Base-by-base conservation (phyloP, 1,140 invertebrate genomes). In the Drosophila busckii region DNA sequence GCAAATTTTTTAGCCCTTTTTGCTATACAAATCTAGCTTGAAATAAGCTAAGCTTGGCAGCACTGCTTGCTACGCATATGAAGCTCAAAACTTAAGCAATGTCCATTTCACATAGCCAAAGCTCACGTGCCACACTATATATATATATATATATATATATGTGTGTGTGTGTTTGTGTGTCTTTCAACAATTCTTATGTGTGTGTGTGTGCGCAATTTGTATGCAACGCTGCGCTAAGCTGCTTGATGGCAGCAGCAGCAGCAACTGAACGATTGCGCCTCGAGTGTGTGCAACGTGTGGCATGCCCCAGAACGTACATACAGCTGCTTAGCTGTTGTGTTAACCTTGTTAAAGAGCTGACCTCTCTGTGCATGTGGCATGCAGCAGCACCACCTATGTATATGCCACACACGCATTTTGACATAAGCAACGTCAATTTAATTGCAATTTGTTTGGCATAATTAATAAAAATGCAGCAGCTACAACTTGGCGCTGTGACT, bases 11-110 rank as follows among this genome's bases (percentile, higher is more conserved):
- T n/a, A n/a, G n/a, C n/a, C n/a, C n/a, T n/a, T n/a, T n/a, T n/a
- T n/a, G n/a, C n/a, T n/a, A n/a, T n/a, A n/a, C n/a, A n/a, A n/a
- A n/a, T n/a, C n/a, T n/a, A n/a, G n/a, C n/a, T n/a, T n/a, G n/a
- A n/a, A n/a, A n/a, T n/a, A n/a, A n/a, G n/a, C n/a, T n/a, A n/a
- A n/a, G n/a, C n/a, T n/a, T n/a, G n/a, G n/a, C n/a, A n/a, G n/a
- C n/a, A n/a, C n/a, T n/a, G n/a, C n/a, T n/a, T n/a, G n/a, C n/a
- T n/a, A n/a, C n/a, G n/a, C n/a, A n/a, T n/a, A n/a, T n/a, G n/a
- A n/a, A n/a, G n/a, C n/a, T n/a, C n/a, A n/a, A n/a, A n/a, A n/a
- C 80, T 82, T 73, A 82, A 82, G 73, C 73, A 68, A 73, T 82
- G 73, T 73, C 73, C 75, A 82, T 80, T 73, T 73, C 78, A 64